Percentiles rank a stretch among this genome's conserved stretches.
These are phyloP conservation scores for Gerris lacustris DNA, from an alignment of 2,888 invertebrate genomes.

Conservation along the genomic window DNA sequence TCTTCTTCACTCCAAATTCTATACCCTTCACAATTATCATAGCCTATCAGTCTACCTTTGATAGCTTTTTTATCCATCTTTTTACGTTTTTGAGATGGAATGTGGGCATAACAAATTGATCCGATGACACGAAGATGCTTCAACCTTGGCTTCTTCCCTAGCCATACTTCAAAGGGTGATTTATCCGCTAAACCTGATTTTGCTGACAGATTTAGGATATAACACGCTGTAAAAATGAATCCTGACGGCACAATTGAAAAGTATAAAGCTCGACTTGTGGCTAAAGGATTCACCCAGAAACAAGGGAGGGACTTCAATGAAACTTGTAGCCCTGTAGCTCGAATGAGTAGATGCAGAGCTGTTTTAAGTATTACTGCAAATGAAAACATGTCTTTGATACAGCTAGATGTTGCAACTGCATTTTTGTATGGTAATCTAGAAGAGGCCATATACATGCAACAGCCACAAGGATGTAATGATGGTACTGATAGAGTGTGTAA, in stretches of 20 bases:
- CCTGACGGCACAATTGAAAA: slow-evolving; percentile 22
- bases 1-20: too few species aligned
- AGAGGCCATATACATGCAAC: slow-evolving; percentile 30
- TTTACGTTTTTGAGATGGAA: too few species aligned
- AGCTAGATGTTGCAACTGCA: slow-evolving; percentile 31
- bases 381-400: slow-evolving; percentile 19
- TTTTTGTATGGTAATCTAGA: slow-evolving; percentile 30
- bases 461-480: slow-evolving; percentile 33
- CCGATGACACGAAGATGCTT: too few species aligned
- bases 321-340: slow-evolving; percentile 33
- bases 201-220: slow-evolving; percentile 23
- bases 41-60: too few species aligned
- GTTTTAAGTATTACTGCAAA: slow-evolving; percentile 26
- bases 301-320: too few species aligned
- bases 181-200: slow-evolving; percentile 25
- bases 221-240: slow-evolving; percentile 9
- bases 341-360: slow-evolving; percentile 25
- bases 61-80: too few species aligned
- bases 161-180: too few species aligned
- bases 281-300: slow-evolving; percentile 32
- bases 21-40: too few species aligned
- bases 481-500: slow-evolving; percentile 31
- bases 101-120: too few species aligned
- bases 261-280: slow-evolving; percentile 33
- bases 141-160: too few species aligned